phyloP scores from a whole-genome alignment of 2,888 invertebrate genomes.

The Drosophila subsilvestris region DNA sequence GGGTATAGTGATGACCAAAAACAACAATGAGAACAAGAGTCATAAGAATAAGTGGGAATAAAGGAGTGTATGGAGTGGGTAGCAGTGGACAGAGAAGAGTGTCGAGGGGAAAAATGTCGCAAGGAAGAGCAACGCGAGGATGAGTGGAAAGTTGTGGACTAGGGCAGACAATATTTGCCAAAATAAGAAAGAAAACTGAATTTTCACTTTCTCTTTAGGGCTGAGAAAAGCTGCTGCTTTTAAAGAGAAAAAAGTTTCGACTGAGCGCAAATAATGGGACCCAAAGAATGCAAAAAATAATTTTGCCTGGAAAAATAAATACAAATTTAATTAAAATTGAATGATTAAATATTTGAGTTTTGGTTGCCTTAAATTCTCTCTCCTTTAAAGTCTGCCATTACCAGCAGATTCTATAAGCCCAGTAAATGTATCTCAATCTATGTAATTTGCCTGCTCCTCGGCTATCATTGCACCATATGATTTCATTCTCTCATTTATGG shows the following conservation, averaged over 20 bases:
- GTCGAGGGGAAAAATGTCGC: no score
- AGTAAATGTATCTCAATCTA: neutral
- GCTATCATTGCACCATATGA: neutral
- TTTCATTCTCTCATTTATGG: slow-evolving; percentile 34
- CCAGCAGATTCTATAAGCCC: neutral
- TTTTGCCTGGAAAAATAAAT: slow-evolving; percentile 2
- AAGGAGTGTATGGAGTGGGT: slow-evolving; percentile 7
- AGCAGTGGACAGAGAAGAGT: neutral
- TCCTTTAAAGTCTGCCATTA: no score
- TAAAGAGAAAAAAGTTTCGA: slow-evolving; percentile 23
- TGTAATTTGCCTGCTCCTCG: neutral
- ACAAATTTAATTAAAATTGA: neutral
- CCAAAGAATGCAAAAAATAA: neutral
- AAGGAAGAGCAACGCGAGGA: neutral
- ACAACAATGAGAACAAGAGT: slow-evolving; percentile 30
- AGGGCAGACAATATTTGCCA: neutral
- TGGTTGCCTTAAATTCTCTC: no score
- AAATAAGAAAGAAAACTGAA: neutral
- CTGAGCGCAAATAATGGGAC: slow-evolving; percentile 12
- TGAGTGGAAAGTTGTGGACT: neutral
- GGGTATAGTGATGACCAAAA: neutral
- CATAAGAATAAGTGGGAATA: slow-evolving; percentile 31
- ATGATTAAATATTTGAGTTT: neutral
- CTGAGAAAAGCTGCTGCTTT: neutral
- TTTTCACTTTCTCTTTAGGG: neutral